phyloP scores from a whole-genome alignment of 2,797 vertebrate species.

The Podarcis siculus region DNA sequence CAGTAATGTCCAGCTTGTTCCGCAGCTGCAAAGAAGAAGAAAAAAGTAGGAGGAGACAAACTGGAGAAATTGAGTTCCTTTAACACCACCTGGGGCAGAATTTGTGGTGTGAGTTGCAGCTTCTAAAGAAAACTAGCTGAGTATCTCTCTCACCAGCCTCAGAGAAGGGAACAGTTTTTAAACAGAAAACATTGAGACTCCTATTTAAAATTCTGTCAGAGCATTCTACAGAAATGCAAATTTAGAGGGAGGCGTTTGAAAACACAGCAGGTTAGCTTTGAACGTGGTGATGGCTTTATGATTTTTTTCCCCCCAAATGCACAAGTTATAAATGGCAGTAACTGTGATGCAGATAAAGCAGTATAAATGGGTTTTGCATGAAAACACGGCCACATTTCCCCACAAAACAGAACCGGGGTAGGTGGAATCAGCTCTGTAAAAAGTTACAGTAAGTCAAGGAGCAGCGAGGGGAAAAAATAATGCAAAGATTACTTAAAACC shows the following conservation, averaged over 20 bases:
- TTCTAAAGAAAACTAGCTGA: not conserved
- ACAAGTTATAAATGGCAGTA: slow-evolving; percentile 41
- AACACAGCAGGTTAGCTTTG: not conserved
- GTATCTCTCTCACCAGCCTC: slow-evolving; percentile 16
- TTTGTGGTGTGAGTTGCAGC: slow-evolving; percentile 23
- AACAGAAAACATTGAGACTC: slow-evolving; percentile 4
- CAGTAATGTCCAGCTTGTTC: not conserved
- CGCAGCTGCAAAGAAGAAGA: not conserved
- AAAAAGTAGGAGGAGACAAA: not conserved
- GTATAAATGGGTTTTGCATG: not conserved
- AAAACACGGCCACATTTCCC: not conserved
- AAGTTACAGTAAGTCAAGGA: slow-evolving; percentile 59
- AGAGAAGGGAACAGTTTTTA: slow-evolving; percentile 18
- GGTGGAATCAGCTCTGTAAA: slow-evolving; percentile 43
- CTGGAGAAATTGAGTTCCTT: not conserved
- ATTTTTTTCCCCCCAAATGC: slow-evolving; percentile 11
- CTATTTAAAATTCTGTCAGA: slow-evolving; percentile 27
- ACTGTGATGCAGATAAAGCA: slow-evolving; percentile 23
- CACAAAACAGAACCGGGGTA: slow-evolving; percentile 25
- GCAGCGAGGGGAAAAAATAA: slow-evolving; percentile 37
- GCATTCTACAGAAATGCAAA: slow-evolving; percentile 32
- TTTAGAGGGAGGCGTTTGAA: slow-evolving; percentile 41
- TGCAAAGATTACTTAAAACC: slow-evolving; percentile 73
- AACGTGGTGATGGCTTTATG: slow-evolving; percentile 8
- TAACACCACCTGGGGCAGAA: not conserved